Conservation (phyloP, 2,113 vertebrate species). For the Hyperopisus bebe region DNA sequence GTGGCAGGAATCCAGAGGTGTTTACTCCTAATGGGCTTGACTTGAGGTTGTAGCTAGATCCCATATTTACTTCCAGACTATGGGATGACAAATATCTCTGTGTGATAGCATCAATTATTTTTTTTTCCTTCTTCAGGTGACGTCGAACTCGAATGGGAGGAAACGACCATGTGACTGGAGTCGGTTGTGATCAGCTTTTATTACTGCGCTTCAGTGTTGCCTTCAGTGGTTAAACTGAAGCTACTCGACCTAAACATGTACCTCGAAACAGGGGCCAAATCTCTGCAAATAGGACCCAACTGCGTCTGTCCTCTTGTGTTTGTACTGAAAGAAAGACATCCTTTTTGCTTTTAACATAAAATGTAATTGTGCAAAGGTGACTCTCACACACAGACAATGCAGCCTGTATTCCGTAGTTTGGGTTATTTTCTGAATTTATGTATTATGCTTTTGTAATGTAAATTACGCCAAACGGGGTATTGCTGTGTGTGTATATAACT, state of each 20-base stretch:
- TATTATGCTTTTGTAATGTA: constrained; percentile 27
- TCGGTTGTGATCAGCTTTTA: background rate
- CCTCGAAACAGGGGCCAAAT: constrained; percentile 19
- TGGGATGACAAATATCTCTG: background rate
- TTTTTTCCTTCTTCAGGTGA: constrained; percentile 68
- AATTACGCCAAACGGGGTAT: constrained; percentile 61
- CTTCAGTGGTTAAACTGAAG: background rate
- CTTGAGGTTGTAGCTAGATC: background rate
- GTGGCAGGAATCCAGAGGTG: background rate
- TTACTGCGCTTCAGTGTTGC: background rate
- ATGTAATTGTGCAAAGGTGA: constrained; percentile 19
- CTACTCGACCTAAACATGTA: background rate
- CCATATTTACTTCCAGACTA: background rate
- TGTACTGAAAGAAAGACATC: constrained; percentile 13
- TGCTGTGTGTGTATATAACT: constrained; percentile 29
- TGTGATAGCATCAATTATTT: background rate
- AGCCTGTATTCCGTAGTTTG: constrained; percentile 23
- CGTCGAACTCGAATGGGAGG: constrained; percentile 95
- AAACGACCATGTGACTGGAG: constrained; percentile 87
- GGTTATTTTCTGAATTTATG: constrained; percentile 16
- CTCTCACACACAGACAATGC: constrained; percentile 21
- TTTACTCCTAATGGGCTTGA: background rate
- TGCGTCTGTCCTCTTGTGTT: constrained; percentile 30
- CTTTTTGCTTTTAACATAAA: constrained; percentile 20
- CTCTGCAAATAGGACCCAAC: background rate